Evolutionary conservation across 2,888 invertebrate species (phyloP), one percentile per base, ranked within the genome.

Genomic region (Leptopterna dolabrata): DNA sequence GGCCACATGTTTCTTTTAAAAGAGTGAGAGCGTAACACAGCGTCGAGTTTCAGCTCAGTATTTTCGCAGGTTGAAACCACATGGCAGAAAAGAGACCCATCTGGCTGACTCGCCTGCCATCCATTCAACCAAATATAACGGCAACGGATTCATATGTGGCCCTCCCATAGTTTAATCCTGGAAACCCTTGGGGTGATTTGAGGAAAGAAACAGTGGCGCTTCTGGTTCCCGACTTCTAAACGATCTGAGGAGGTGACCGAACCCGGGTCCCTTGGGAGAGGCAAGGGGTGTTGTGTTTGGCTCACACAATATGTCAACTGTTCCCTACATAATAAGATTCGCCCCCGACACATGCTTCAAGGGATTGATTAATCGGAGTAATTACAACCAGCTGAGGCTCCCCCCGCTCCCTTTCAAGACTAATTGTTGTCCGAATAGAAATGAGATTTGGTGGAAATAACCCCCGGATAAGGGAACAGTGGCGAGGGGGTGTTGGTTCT

Each of bases 281-380:
- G 47, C 55, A 73, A 55, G 41, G 71, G 41, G 30, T 43, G 73
- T 24, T 14, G 29, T 87, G 87, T 78, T 87, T 87, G 87, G 71
- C 14, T 43, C 78, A 36, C 82, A 87, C 87, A 87, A 87, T 87
- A 87, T 87, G 87, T 87, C 87, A 87, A 87, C 87, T 87, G 87
- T 82, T 85, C 85, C 87, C 82, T 73, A 78, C 73, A 87, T 87
- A 87, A 87, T 87, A 87, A 87, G 87, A 87, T 87, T 87, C 82
- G 82, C 73, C 73, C 71, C 82, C 87, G 47, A 73, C 87, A 82
- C 81, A 82, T 87, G 73, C 82, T 47, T 71, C 71, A 51, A 51
- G 76, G 81, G 73, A 87, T 83, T 93, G 93, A 93, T 93, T 93
- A 93, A 93, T 93, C 92, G 93, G 91, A 92, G 93, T 93, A 93